Evolutionary conservation across 2,113 vertebrate genomes (phyloP).

Genomic region (Hiodon tergisus): DNA sequence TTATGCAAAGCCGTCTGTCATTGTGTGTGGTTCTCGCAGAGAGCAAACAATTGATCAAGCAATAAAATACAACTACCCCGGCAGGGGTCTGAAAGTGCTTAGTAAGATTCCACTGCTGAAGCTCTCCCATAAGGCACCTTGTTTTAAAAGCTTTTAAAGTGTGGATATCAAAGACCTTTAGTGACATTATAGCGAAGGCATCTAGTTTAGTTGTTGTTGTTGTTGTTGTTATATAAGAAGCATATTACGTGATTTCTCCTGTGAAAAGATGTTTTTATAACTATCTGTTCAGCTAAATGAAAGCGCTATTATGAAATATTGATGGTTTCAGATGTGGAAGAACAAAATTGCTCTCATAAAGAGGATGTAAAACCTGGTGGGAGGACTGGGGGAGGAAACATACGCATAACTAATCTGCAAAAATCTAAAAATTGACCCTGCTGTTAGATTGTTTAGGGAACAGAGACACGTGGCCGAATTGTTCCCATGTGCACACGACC

Average conservation of each 20-base stretch:
- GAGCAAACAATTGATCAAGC: constrained; percentile 58
- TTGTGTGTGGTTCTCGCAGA: constrained; percentile 51
- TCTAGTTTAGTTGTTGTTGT: background rate
- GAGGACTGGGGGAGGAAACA: background rate
- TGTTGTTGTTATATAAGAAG: background rate
- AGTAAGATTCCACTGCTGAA: constrained; percentile 14
- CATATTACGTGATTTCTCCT: background rate
- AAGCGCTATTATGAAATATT: background rate
- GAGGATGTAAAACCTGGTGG: background rate
- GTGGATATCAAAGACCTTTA: constrained; percentile 22
- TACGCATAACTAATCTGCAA: background rate
- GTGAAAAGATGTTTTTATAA: background rate
- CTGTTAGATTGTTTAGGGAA: no score
- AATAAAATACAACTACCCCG: constrained; percentile 47
- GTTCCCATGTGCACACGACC: no score
- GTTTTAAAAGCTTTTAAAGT: constrained; percentile 27
- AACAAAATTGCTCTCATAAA: background rate
- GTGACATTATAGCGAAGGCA: constrained; percentile 1
- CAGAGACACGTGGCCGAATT: no score
- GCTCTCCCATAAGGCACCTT: constrained; percentile 8
- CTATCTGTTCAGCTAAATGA: background rate
- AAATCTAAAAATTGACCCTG: no score
- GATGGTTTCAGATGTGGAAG: background rate
- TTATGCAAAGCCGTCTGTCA: constrained; percentile 58
- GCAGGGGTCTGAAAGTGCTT: constrained; percentile 26